These are phyloP conservation scores for Panthera uncia DNA, from an alignment of 2,113 vertebrate species.

Conservation along the genomic window DNA sequence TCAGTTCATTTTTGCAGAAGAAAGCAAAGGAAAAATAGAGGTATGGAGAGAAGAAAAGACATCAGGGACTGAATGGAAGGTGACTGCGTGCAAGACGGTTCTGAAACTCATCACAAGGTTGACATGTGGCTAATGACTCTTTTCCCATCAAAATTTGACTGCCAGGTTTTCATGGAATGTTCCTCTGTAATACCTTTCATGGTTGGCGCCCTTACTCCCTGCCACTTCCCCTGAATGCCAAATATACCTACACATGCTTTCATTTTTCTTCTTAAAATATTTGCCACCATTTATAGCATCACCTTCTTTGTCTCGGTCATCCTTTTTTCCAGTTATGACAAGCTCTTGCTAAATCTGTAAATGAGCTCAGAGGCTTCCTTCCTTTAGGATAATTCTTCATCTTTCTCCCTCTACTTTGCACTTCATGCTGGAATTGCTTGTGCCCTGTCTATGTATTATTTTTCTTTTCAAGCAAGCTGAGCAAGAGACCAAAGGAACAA, in stretches of 20 bases:
- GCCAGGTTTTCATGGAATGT: neutral
- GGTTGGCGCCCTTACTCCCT: neutral
- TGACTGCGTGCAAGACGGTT: neutral
- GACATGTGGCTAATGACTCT: neutral
- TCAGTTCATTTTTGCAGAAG: neutral
- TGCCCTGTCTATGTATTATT: neutral
- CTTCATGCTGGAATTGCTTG: neutral
- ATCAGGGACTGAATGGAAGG: neutral
- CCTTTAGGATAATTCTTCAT: neutral
- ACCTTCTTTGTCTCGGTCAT: constrained; percentile 34
- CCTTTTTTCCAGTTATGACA: constrained; percentile 15
- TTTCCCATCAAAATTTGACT: neutral
- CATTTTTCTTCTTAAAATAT: constrained; percentile 37
- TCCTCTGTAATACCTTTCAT: neutral
- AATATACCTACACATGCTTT: neutral
- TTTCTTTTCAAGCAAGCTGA: constrained; percentile 42
- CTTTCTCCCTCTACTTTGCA: neutral
- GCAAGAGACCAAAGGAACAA: neutral
- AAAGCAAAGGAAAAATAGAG: neutral
- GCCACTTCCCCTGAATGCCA: neutral
- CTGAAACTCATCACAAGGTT: neutral
- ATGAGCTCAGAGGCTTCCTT: constrained; percentile 5
- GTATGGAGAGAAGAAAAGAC: neutral
- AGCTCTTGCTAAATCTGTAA: constrained; percentile 50
- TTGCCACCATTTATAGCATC: constrained; percentile 30